Conservation (phyloP, 2,797 vertebrate genomes). For the Gymnoscopelus braueri region DNA sequence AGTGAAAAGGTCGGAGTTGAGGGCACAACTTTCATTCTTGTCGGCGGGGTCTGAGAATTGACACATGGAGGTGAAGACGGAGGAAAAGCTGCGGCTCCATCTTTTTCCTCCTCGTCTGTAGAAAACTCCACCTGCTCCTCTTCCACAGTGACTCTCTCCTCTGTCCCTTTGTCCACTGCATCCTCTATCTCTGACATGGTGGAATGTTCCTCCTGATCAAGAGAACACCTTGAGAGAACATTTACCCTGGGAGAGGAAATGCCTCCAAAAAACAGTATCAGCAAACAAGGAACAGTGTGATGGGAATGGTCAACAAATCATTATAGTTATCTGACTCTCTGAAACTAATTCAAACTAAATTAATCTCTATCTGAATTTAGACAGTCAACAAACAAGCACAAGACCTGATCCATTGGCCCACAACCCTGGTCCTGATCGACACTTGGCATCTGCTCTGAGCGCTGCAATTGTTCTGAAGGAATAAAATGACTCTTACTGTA, state of each 20-base stretch:
- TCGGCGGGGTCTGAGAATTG: constrained; percentile 37
- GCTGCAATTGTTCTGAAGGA: constrained; percentile 52
- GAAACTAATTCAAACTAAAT: not conserved
- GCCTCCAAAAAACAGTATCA: not conserved
- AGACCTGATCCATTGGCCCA: constrained; percentile 41
- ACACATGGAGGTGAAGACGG: constrained; percentile 43
- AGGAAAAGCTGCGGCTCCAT: constrained; percentile 25
- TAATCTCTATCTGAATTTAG: not conserved
- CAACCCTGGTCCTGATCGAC: constrained; percentile 39
- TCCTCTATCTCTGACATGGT: constrained; percentile 32
- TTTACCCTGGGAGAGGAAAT: not conserved
- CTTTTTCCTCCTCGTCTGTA: constrained; percentile 23
- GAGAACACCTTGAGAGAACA: not conserved
- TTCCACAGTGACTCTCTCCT: constrained; percentile 29
- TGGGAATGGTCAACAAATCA: not conserved
- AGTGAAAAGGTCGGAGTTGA: constrained; percentile 71
- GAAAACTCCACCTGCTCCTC: constrained; percentile 31
- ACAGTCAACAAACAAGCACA: constrained; percentile 8
- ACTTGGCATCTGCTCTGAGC: constrained; percentile 27
- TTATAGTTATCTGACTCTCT: too few species aligned
- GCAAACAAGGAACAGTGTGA: not conserved
- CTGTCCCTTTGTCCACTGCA: constrained; percentile 30
- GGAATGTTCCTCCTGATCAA: constrained; percentile 51
- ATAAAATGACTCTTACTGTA: not conserved
- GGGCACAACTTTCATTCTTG: constrained; percentile 45